phyloP scores from a whole-genome alignment of 2,888 invertebrate genomes.

The Phytoseiulus persimilis region DNA sequence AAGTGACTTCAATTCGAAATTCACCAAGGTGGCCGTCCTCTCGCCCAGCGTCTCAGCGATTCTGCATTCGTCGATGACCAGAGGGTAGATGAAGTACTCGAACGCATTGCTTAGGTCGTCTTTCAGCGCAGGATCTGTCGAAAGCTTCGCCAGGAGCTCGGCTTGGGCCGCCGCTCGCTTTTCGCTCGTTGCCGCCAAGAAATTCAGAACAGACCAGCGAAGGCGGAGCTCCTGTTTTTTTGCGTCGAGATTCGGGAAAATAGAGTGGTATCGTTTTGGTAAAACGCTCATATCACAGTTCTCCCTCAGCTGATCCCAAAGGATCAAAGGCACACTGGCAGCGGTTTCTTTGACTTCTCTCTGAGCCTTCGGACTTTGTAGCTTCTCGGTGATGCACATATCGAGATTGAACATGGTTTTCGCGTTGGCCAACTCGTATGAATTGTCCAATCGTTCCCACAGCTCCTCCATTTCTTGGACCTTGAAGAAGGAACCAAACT shows the following conservation, averaged over 20 bases:
- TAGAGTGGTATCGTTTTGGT: slow-evolving; percentile 17
- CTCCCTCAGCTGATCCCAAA: slow-evolving; percentile 8
- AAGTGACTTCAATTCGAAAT: background rate
- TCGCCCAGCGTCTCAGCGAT: background rate
- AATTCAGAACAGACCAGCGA: background rate
- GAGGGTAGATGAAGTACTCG: slow-evolving; percentile 12
- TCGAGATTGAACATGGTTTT: background rate
- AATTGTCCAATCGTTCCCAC: slow-evolving; percentile 8
- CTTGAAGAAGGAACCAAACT: slow-evolving; percentile 21
- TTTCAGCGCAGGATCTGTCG: background rate
- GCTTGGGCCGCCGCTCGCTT: background rate
- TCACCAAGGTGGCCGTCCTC: background rate
- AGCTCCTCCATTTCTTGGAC: slow-evolving; percentile 27
- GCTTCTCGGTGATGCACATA: background rate
- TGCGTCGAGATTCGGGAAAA: background rate
- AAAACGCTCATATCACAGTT: slow-evolving; percentile 26
- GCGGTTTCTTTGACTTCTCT: slow-evolving; percentile 6
- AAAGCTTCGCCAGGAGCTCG: background rate
- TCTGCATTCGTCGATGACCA: background rate
- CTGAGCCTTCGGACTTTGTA: background rate
- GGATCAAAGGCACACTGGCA: background rate
- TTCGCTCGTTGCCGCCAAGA: slow-evolving; percentile 6
- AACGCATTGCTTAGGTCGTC: slow-evolving; percentile 17
- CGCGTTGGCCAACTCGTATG: slow-evolving; percentile 22
- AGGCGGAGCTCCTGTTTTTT: slow-evolving; percentile 24